Conservation (phyloP, 1,140 invertebrate genomes). For the Macrobrachium rosenbergii region DNA sequence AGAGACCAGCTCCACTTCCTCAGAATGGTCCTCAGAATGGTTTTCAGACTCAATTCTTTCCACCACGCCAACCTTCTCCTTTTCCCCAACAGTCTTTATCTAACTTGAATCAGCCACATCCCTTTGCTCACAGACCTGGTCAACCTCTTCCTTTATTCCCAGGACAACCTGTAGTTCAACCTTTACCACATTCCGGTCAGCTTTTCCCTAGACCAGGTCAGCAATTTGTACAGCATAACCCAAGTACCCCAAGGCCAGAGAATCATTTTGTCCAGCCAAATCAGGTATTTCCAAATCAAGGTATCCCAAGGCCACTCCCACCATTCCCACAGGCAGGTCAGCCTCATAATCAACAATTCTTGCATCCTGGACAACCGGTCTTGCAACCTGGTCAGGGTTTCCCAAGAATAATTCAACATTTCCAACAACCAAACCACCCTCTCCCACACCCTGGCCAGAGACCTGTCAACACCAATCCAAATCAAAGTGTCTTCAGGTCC, state of each 20-base stretch:
- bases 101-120: conserved; percentile 6
- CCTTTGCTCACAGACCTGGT: not conserved
- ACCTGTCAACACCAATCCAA: not conserved
- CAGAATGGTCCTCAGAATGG: too few species aligned
- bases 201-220: conserved; percentile 19
- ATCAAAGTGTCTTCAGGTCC: conserved; percentile 30
- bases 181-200: conserved; percentile 29
- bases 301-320: not conserved
- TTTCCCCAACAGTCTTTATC: not conserved
- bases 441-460: conserved; percentile 26
- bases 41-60: not conserved
- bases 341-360: not conserved
- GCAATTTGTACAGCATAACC: not conserved
- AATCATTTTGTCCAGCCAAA: not conserved
- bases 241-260: not conserved
- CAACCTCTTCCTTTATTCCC: conserved; percentile 14
- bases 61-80: not conserved
- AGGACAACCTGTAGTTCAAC: conserved; percentile 34
- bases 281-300: not conserved
- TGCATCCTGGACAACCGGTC: not conserved
- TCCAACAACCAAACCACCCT: not conserved
- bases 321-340: conserved; percentile 16
- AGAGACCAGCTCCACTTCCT: too few species aligned
- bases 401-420: conserved; percentile 2
- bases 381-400: not conserved